These are phyloP conservation scores for Chloromyia formosa DNA, from an alignment of 2,888 invertebrate genomes.

Conservation along the genomic window DNA sequence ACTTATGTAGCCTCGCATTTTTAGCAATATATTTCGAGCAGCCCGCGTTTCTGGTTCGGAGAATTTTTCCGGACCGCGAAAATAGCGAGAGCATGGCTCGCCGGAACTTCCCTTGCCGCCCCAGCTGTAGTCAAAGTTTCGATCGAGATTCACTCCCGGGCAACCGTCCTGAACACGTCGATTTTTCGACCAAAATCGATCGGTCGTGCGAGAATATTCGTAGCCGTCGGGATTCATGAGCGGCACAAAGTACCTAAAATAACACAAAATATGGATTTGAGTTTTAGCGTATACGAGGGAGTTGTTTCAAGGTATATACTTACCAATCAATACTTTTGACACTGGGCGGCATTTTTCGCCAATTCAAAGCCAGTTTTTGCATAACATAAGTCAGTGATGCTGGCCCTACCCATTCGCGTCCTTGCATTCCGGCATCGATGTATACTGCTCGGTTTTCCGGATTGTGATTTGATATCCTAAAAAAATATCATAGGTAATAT, in stretches of 20 bases:
- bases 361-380: conserved; percentile 74
- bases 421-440: conserved; percentile 81
- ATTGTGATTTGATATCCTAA: conserved; percentile 74
- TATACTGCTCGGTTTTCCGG: conserved; percentile 71
- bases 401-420: conserved; percentile 88
- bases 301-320: not conserved
- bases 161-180: conserved; percentile 70
- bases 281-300: not conserved
- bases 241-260: conserved; percentile 72
- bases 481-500: not conserved
- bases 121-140: conserved; percentile 90
- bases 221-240: conserved; percentile 87
- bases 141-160: conserved; percentile 80
- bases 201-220: conserved; percentile 80
- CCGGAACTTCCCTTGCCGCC: conserved; percentile 81
- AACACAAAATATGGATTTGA: too few relatives aligned
- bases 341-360: conserved; percentile 68
- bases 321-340: conserved; percentile 85
- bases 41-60: conserved; percentile 87
- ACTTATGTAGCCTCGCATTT: conserved; percentile 57
- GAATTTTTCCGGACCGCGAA: conserved; percentile 78
- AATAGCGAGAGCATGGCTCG: conserved; percentile 83
- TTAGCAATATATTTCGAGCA: conserved; percentile 65
- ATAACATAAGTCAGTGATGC: conserved; percentile 81
- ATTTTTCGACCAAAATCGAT: conserved; percentile 86